These are phyloP conservation scores for Molossus molossus DNA, from an alignment of 2,797 vertebrate species.

Conservation along the genomic window DNA sequence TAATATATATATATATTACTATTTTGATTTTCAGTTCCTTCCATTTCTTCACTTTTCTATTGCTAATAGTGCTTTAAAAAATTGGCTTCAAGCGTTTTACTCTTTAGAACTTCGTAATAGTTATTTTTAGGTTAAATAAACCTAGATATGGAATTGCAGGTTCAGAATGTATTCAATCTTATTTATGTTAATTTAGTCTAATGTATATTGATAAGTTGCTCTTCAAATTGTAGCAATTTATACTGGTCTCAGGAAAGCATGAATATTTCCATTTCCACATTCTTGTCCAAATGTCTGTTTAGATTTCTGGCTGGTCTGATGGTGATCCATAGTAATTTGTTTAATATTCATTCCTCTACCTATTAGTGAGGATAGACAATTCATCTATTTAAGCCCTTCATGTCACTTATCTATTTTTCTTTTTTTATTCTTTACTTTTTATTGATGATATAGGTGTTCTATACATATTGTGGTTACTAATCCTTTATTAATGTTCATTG, in stretches of 20 bases:
- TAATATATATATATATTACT: background rate
- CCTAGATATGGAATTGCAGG: background rate
- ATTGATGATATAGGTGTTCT: background rate
- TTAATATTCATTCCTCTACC: background rate
- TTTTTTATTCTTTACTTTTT: background rate
- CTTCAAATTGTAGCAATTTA: conserved; percentile 28
- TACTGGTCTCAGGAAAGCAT: background rate
- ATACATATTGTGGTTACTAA: background rate
- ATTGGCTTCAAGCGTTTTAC: background rate
- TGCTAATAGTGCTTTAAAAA: background rate
- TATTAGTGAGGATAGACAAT: background rate
- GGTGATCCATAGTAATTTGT: background rate
- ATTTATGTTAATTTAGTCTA: background rate
- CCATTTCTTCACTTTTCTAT: background rate
- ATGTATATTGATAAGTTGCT: background rate
- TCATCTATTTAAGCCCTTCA: background rate
- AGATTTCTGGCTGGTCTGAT: background rate
- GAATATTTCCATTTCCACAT: background rate
- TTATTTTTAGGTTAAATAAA: background rate
- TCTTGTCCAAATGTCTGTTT: background rate
- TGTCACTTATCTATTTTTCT: background rate
- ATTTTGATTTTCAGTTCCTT: background rate
- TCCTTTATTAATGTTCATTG: background rate
- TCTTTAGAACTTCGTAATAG: background rate
- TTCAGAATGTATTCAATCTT: background rate